Conservation (phyloP, 2,113 vertebrate genomes). For the Microtus ochrogaster region DNA sequence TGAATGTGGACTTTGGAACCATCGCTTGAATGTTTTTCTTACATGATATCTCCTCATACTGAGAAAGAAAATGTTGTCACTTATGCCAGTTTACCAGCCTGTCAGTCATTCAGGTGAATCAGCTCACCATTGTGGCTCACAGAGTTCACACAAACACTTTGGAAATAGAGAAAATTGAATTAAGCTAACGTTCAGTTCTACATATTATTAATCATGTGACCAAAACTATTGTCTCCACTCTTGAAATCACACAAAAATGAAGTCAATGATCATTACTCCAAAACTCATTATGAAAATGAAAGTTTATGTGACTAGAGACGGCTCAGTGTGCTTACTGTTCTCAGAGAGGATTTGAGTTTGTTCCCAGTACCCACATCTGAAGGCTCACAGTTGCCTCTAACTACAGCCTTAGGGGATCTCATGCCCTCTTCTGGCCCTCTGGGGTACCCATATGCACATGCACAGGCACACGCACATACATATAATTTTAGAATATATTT, state of each 20-base stretch:
- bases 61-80: conserved; percentile 5
- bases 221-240: neutral
- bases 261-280: neutral
- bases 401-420: neutral
- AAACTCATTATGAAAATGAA: neutral
- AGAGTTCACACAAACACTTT: neutral
- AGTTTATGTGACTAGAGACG: neutral
- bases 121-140: neutral
- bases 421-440: neutral
- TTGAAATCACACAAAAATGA: conserved; percentile 42
- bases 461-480: neutral
- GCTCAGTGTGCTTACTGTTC: neutral
- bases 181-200: conserved; percentile 38
- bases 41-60: neutral
- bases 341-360: neutral
- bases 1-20: neutral
- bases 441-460: neutral
- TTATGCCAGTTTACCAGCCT: neutral
- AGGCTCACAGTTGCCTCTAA: neutral
- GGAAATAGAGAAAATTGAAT: neutral
- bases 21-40: neutral
- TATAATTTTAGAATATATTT: neutral
- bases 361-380: neutral
- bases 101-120: conserved; percentile 38
- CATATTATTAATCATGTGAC: conserved; percentile 45